These are phyloP conservation scores for Apamea monoglypha DNA, from an alignment of 2,888 invertebrate species.

Conservation along the genomic window DNA sequence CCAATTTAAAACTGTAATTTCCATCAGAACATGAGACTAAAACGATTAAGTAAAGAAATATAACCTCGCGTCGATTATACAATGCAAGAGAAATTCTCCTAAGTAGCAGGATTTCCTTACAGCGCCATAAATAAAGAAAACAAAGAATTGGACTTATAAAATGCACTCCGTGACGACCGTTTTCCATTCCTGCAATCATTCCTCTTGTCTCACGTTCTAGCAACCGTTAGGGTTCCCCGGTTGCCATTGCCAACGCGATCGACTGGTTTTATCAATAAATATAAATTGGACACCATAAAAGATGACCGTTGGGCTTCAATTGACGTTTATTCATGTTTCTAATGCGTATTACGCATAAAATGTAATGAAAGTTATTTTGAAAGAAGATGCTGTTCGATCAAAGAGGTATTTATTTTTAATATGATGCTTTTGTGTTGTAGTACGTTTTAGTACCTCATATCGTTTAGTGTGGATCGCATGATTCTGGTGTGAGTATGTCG, in stretches of 20 bases:
- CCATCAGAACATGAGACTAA: neutral
- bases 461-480: conserved; percentile 8
- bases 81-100: conserved; percentile 29
- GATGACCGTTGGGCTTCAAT: conserved; percentile 56
- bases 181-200: conserved; percentile 48
- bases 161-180: conserved; percentile 52
- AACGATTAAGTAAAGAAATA: neutral
- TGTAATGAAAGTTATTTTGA: conserved; percentile 54
- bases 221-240: conserved; percentile 52
- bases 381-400: conserved; percentile 43
- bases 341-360: conserved; percentile 58
- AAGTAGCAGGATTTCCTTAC: conserved; percentile 25
- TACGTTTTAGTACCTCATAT: neutral
- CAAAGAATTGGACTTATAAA: conserved; percentile 44
- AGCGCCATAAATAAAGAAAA: conserved; percentile 29
- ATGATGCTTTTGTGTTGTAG: conserved; percentile 1
- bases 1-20: neutral
- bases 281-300: conserved; percentile 64
- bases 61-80: neutral
- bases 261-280: conserved; percentile 60
- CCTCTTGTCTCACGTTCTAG: conserved; percentile 54
- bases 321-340: conserved; percentile 64
- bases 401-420: conserved; percentile 35
- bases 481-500: neutral
- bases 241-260: conserved; percentile 33